Base-by-base conservation (phyloP, 2,888 invertebrate species). In the Gymnocheta viridis region DNA sequence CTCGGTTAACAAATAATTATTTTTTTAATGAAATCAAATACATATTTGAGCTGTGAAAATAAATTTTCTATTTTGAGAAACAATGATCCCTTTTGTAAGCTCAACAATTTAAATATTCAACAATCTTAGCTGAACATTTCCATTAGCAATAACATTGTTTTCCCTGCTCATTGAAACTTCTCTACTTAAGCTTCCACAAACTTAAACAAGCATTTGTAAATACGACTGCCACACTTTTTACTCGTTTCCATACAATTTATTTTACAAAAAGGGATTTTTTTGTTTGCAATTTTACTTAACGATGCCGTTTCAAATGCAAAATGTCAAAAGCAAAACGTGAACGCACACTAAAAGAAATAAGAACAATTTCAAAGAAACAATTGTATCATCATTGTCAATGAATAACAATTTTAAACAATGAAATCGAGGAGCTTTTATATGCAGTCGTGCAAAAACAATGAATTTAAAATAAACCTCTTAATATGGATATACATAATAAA, bases 241-340 rank as follows among this genome's bases (percentile, higher is more conserved):
- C 22, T 56, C 32, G 32, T 47, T 66, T 76, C 56, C 66, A 32
- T 38, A 56, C 66, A 76, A 76, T 76, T 47, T 56, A 66, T 54
- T 41, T 66, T 24, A 54, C 54, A 74, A 64, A 51, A 74, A 54
- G n/a, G 22, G 19, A 51, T 35, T 24, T 51, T 62, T 27, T 7
- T 44, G 3, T 22, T 4, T 24, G 1, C 14, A 24, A 49, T 32
- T 62, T 62, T 73, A 73, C 24, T 73, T 51, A 51, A 74, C 73
- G 19, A 74, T 51, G 27, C 62, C 62, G 51, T 62, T 41, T 51
- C 29, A 32, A n/a, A 58, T 32, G 70, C 44, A 72, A 72, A n/a
- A 58, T 58, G 44, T 72, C 58, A 72, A 41, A 41, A 54, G 27
- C 29, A 64, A 74, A 64, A 54, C 38, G 64, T 44, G 49, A 29